Evolutionary conservation across 2,888 invertebrate genomes (phyloP).

Genomic region (Timema cristinae): DNA sequence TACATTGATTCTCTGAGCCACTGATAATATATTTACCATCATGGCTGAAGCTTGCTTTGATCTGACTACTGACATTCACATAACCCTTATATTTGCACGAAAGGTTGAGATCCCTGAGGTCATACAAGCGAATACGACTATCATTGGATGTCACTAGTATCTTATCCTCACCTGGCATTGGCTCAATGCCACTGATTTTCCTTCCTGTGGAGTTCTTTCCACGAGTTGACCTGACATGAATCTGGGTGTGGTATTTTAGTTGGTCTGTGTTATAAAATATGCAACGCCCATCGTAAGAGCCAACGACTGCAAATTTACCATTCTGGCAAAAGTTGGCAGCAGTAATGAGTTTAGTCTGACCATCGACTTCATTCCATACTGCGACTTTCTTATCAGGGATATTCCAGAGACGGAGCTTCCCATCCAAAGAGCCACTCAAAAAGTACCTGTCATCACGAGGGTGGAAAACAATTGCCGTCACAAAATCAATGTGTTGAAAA

Average conservation of each 20-base stretch:
- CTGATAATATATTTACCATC: slow-evolving; percentile 97
- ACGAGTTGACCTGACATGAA: slow-evolving; percentile 92
- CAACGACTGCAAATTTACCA: slow-evolving; percentile 97
- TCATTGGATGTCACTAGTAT: slow-evolving; percentile 97
- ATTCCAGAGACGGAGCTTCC: slow-evolving; percentile 97
- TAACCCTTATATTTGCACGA: slow-evolving; percentile 95
- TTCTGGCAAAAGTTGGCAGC: slow-evolving; percentile 97
- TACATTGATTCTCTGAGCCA: slow-evolving; percentile 95
- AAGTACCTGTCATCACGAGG: slow-evolving; percentile 85
- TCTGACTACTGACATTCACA: slow-evolving; percentile 93
- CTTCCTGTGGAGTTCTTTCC: slow-evolving; percentile 92
- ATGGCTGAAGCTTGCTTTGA: slow-evolving; percentile 95
- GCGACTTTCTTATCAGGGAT: slow-evolving; percentile 97
- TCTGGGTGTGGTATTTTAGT: slow-evolving; percentile 96
- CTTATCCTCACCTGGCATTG: slow-evolving; percentile 93
- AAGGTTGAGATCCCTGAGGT: slow-evolving; percentile 87
- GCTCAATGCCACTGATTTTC: slow-evolving; percentile 96
- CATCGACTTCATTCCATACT: slow-evolving; percentile 95
- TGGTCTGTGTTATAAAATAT: slow-evolving; percentile 98
- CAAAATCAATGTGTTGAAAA: slow-evolving; percentile 98
- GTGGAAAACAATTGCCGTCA: slow-evolving; percentile 98
- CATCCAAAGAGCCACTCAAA: slow-evolving; percentile 94
- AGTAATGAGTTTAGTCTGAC: slow-evolving; percentile 91
- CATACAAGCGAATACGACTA: slow-evolving; percentile 92
- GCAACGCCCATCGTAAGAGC: slow-evolving; percentile 97